Conservation (phyloP, 1,140 invertebrate genomes). For the Matsumurasca onukii region DNA sequence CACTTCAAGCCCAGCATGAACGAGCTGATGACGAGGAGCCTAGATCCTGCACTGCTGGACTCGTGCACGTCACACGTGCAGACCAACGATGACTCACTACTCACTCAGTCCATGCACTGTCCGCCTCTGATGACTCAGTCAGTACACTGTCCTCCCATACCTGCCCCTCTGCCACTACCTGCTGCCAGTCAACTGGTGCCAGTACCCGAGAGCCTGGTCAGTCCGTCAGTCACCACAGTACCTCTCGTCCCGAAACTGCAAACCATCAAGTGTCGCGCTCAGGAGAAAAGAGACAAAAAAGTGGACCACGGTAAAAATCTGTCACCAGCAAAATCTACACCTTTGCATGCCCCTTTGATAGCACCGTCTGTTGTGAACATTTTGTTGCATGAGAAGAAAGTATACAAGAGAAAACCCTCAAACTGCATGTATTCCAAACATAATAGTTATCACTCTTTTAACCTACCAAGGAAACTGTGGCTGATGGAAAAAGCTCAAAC, state of each 20-base stretch:
- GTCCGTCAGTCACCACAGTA: conserved; percentile 55
- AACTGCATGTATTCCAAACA: too few relatives aligned
- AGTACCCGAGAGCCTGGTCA: conserved; percentile 81
- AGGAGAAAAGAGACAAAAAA: conserved; percentile 56
- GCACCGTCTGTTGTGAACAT: too few relatives aligned
- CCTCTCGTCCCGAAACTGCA: conserved; percentile 67
- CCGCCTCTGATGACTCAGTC: neutral
- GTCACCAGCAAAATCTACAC: too few relatives aligned
- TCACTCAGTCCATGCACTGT: conserved; percentile 18
- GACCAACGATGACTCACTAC: conserved; percentile 15
- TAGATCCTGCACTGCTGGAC: conserved; percentile 55
- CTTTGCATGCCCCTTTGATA: too few relatives aligned
- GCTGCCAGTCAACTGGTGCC: conserved; percentile 82
- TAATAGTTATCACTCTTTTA: too few relatives aligned
- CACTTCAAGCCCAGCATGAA: conserved; percentile 5
- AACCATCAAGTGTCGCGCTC: conserved; percentile 56
- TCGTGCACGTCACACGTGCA: conserved; percentile 29
- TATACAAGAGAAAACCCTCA: too few relatives aligned
- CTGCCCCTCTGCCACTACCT: conserved; percentile 57
- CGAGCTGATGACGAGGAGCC: conserved; percentile 61
- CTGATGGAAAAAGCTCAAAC: too few relatives aligned
- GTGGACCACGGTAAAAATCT: conserved; percentile 49
- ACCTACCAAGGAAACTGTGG: too few relatives aligned
- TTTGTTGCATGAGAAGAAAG: too few relatives aligned
- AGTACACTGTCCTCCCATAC: neutral